A percentile compares a stretch with the other conserved stretches of the same genome.
These are phyloP conservation scores for Enteromius viviparus DNA, from an alignment of 2,797 vertebrate species.

Conservation along the genomic window DNA sequence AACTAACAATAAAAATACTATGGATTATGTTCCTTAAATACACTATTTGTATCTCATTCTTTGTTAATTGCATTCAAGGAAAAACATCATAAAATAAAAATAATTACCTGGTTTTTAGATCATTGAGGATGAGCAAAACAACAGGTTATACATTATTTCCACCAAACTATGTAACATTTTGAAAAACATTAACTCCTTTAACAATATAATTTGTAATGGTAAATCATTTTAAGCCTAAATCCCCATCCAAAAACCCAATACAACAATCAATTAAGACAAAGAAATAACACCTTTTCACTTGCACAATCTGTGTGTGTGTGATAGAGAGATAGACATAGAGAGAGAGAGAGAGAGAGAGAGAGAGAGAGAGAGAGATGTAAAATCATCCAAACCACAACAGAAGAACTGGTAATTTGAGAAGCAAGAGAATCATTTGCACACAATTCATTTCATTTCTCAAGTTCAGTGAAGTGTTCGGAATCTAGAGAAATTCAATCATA, in stretches of 20 bases:
- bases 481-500: constrained; percentile 8
- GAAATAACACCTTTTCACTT: neutral
- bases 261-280: neutral
- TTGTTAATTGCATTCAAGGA: neutral
- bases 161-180: neutral
- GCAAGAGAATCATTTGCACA: neutral
- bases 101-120: neutral
- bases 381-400: constrained; percentile 1
- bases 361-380: neutral
- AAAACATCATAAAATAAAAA: neutral
- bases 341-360: too few relatives aligned
- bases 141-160: neutral
- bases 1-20: too few relatives aligned
- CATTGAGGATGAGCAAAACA: neutral
- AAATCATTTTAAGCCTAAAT: neutral
- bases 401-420: neutral
- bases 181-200: neutral
- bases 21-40: too few relatives aligned
- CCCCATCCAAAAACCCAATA: neutral
- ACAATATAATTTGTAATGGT: neutral
- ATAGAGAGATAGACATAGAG: neutral
- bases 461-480: constrained; percentile 9
- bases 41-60: neutral
- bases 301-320: neutral
- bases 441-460: constrained; percentile 14